Evolutionary conservation across 2,113 vertebrate species (phyloP), one percentile per base, ranked within the genome.

Genomic region (Hucho hucho): DNA sequence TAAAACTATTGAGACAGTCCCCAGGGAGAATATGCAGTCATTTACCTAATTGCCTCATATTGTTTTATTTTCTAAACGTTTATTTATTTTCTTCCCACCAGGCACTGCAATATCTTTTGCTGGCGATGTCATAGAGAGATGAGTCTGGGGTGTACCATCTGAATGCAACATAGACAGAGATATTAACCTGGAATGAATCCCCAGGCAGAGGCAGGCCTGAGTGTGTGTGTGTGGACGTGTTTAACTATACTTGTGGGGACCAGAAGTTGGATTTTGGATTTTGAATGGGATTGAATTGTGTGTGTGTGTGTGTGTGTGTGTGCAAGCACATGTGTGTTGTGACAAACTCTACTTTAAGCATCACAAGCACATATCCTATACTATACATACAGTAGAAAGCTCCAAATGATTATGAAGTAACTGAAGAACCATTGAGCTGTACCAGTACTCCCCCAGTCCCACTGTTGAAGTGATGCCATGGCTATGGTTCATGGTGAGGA

Each of bases 11-110:
- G 18, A 53, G 37, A 77, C 16, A 53, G 25, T 12, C 37, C 67
- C 74, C 12, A 7, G 46, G 18, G 29, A 72, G 22, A 59, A 66
- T 26, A 18, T 58, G 20, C n/a, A 76, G 58, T 53, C 25, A 14
- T 47, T 20, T 25, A 32, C 32, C 63, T 64, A 29, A 69, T 69
- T 69, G 64, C 9, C 28, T 73, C 29, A 67, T 61, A 76, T 76
- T 63, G 32, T 78, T 68, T 72, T 43, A n/a, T n/a, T 68, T 28
- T 26, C 20, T 47, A 59, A 53, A 53, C 4, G 1, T 53, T 1
- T 53, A 53, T 16, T 4, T 53, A 16, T 14, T 43, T 43, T 12
- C 37, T 43, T 12, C 37, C 37, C 37, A 14, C 4, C 16, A 53
- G 16, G 49, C 49, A 53, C 49, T 53, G 49, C 16, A 53, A 14